phyloP scores from a whole-genome alignment of 2,113 vertebrate species.

The Ceyx margarethae region DNA sequence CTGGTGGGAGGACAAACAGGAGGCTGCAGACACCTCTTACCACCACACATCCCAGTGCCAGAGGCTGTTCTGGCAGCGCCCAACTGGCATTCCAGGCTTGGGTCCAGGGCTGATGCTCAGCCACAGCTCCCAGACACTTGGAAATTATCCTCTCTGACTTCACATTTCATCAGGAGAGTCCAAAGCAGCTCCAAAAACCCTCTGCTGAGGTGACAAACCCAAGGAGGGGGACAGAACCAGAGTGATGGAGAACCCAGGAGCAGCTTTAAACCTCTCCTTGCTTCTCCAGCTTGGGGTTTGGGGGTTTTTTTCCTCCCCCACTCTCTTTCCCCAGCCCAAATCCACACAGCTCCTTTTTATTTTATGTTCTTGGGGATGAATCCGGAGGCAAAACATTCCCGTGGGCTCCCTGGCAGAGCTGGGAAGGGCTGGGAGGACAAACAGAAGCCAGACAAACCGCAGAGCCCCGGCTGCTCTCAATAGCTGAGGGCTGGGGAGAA shows the following conservation, averaged over 20 bases:
- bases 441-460: neutral
- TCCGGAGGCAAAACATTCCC: neutral
- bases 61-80: neutral
- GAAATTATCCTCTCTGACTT: neutral
- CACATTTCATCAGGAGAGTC: neutral
- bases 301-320: neutral
- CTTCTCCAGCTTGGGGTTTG: too few relatives aligned
- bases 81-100: neutral
- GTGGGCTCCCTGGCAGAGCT: neutral
- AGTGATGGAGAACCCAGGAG: neutral
- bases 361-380: neutral
- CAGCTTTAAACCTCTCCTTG: neutral
- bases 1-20: neutral
- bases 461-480: neutral
- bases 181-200: neutral
- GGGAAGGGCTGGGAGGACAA: neutral
- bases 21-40: neutral
- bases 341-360: neutral
- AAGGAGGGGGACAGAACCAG: rapidly evolving
- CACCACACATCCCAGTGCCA: neutral
- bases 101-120: neutral
- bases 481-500: neutral
- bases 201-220: neutral
- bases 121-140: rapidly evolving
- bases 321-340: neutral